Conservation (phyloP, 1,140 invertebrate species). For the Batillaria attramentaria region DNA sequence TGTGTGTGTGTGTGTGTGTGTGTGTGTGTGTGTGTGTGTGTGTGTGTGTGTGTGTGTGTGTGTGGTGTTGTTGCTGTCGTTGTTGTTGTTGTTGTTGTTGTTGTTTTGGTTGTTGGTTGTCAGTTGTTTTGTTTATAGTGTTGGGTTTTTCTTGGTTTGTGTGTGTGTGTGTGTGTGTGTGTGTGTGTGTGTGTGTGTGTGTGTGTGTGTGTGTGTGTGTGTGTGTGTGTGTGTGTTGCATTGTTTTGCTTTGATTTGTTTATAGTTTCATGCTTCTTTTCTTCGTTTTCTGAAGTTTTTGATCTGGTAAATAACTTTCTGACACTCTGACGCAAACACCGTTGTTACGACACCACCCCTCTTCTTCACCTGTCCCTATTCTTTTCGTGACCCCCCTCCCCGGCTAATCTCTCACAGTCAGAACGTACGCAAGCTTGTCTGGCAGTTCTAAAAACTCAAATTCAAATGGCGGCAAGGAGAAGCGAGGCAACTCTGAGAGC, state of each 20-base stretch:
- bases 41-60: slow-evolving; percentile 7
- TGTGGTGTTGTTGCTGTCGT: not conserved
- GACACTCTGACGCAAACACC: too few species aligned
- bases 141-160: not conserved
- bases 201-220: slow-evolving; percentile 13
- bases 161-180: slow-evolving; percentile 4
- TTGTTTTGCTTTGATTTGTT: not conserved
- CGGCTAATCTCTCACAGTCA: too few species aligned
- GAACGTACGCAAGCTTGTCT: too few species aligned
- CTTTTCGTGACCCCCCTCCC: too few species aligned
- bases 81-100: not conserved
- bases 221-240: not conserved
- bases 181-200: slow-evolving; percentile 13
- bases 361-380: too few species aligned
- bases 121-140: not conserved
- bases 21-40: slow-evolving; percentile 6
- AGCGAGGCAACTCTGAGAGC: too few species aligned
- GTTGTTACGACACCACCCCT: too few species aligned
- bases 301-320: too few species aligned
- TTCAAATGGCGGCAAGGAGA: too few species aligned
- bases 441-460: too few species aligned
- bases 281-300: not conserved
- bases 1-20: slow-evolving; percentile 16
- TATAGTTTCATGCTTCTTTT: not conserved
- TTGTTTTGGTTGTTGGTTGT: not conserved